Evolutionary conservation across 2,888 invertebrate species (phyloP), one percentile per base, ranked within the genome.

Genomic region (Campopleginae sp.): DNA sequence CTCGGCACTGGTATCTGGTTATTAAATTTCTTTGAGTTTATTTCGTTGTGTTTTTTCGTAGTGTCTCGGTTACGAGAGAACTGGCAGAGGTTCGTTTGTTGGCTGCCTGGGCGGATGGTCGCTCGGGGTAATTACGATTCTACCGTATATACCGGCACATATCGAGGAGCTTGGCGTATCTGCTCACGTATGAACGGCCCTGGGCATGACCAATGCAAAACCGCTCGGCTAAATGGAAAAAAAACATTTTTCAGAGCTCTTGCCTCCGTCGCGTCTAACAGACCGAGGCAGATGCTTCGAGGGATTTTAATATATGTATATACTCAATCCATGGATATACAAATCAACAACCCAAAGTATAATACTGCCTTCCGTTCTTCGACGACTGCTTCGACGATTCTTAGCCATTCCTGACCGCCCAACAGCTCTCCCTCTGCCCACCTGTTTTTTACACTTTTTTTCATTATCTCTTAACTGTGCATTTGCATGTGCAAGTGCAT

Each of bases 131-230:
- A 72, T 80, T 80, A 72, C 72, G 80, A 80, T 65, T 80, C 54
- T 19, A 31, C 65, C 54, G 44, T 42, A 63, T 71, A 48, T 71
- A 79, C 38, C 48, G 23, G 61, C 48, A 42, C 74, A 66, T 31
- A 78, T 70, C 42, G 51, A 48, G 38, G 42, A 76, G 65, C 23
- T 51, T 80, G 58, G 63, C 80, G 48, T 58, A 72, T 80, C 70
- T 42, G 23, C 17, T 27, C 70, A 27, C 33, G 71, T 71, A 48
- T 44, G 61, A 61, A 61, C 66, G 72, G 84, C 84, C 84, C 77
- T 84, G 74, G 78, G 84, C 84, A 78, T 81, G 84, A 80, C 77
- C 80, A 77, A 81, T 80, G 84, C 77, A 80, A 77, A 84, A 77
- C 77, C 54, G 75, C 54, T 74, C 74, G 23, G 65, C 58, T 80